These are phyloP conservation scores for Coccyzus lansbergi DNA, from an alignment of 2,797 vertebrate genomes.

Conservation along the genomic window DNA sequence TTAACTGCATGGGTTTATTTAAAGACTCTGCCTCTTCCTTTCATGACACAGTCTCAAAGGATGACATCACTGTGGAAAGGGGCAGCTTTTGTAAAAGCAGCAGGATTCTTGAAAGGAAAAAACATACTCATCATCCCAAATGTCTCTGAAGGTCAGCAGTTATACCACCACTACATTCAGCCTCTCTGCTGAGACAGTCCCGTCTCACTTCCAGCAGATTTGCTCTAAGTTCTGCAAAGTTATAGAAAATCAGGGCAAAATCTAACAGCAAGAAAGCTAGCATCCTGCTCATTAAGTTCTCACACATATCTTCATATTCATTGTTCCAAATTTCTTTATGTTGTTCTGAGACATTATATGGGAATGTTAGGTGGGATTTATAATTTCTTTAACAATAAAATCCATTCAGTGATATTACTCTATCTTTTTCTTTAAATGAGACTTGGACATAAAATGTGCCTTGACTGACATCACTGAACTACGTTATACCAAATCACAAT, in stretches of 20 bases:
- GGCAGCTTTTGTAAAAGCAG: not conserved
- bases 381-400: not conserved
- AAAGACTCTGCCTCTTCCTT: not conserved
- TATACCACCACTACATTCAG: rapidly evolving
- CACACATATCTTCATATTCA: not conserved
- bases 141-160: not conserved
- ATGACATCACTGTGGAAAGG: not conserved
- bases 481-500: not conserved
- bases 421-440: not conserved
- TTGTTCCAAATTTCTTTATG: not conserved
- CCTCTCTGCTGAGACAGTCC: not conserved
- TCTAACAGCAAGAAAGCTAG: not conserved
- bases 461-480: not conserved
- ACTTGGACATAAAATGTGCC: not conserved
- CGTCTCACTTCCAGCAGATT: not conserved
- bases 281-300: not conserved
- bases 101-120: not conserved
- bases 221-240: not conserved
- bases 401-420: not conserved
- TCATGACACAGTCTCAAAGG: not conserved
- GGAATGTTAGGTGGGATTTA: not conserved
- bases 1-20: not conserved
- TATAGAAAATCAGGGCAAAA: not conserved
- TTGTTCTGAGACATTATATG: not conserved
- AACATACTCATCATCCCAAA: not conserved